Evolutionary conservation across 2,888 invertebrate genomes (phyloP), one percentile per base, ranked within the genome.

Genomic region (Carcina quercana): DNA sequence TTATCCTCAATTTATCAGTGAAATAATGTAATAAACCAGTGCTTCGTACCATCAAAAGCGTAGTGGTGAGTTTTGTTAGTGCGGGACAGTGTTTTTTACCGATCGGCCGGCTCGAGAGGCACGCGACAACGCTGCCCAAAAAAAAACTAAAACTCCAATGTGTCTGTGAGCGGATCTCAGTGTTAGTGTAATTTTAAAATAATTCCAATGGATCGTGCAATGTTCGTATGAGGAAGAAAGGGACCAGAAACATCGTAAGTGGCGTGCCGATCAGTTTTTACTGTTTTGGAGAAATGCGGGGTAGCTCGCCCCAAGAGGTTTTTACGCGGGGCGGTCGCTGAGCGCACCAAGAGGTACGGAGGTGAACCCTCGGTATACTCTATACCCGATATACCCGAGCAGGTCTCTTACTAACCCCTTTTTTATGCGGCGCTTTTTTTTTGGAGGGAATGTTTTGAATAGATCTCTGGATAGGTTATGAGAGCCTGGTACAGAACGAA

Each of bases 61-160:
- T 45, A 85, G 87, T 59, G 63, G 62, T 58, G 57, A 74, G 51
- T 88, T 90, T 41, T 87, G 87, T 40, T 88, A 88, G 47, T 29
- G 17, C 11, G 89, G 89, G 47, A 45, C 47, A 47, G 47, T 43
- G 53, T 54, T 53, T 44, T 50, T 41, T 89, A 89, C 34, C 91
- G 90, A 42, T 91, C 92, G 58, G 93, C 93, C 74, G 87, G 78
- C 68, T 60, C 67, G 71, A 68, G 88, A 89, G 34, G 87, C 89
- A 61, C 89, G 89, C 61, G 89, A 73, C 71, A 67, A 64, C 70
- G 72, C 70, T 66, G 57, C 63, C 59, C 60, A 67, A 68, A 70
- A 75, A 63, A 61, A 63, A 60, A 60, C 63, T 59, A 52, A 67
- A 68, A 62, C 65, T 67, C 67, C 68, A 64, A 80, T 82, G 80